A percentile compares a stretch with the other conserved stretches of the same genome.
phyloP scores from a whole-genome alignment of 2,888 invertebrate genomes.

The Pycnomerus fuliginosus region DNA sequence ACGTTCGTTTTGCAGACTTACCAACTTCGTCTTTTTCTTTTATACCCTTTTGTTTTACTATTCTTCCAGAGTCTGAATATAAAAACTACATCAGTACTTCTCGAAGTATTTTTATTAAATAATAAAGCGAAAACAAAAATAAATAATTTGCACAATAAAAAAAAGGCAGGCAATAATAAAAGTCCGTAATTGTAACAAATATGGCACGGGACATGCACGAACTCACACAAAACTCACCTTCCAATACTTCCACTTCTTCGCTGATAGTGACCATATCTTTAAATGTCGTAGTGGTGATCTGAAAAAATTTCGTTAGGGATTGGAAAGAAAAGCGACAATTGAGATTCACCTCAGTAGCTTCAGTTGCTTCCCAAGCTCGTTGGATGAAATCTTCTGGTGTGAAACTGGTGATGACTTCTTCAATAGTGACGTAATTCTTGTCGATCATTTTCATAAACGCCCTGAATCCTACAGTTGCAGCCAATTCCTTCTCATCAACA shows the following conservation, averaged over 20 bases:
- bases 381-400: constrained; percentile 81
- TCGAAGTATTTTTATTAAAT: constrained; percentile 18
- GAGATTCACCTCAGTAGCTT: constrained; percentile 68
- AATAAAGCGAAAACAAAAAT: constrained; percentile 17
- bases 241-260: constrained; percentile 54
- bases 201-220: constrained; percentile 14
- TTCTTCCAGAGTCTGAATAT: constrained; percentile 39
- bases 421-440: constrained; percentile 75
- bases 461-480: constrained; percentile 79
- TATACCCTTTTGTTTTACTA: constrained; percentile 37
- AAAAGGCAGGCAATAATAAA: constrained; percentile 30
- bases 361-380: constrained; percentile 76
- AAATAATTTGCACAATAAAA: no score
- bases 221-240: constrained; percentile 43
- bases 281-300: constrained; percentile 50
- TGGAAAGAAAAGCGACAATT: no score
- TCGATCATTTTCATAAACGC: constrained; percentile 87
- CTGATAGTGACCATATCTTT: constrained; percentile 52
- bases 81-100: constrained; percentile 21
- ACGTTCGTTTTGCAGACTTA: constrained; percentile 32
- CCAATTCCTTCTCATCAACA: constrained; percentile 73
- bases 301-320: no score
- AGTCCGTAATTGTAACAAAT: constrained; percentile 24
- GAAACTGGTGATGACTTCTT: constrained; percentile 81
- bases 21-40: constrained; percentile 45